Percentiles rank a stretch among this genome's conserved stretches.
phyloP scores from a whole-genome alignment of 2,888 invertebrate genomes.

The Rhamphomyia laevipes region DNA sequence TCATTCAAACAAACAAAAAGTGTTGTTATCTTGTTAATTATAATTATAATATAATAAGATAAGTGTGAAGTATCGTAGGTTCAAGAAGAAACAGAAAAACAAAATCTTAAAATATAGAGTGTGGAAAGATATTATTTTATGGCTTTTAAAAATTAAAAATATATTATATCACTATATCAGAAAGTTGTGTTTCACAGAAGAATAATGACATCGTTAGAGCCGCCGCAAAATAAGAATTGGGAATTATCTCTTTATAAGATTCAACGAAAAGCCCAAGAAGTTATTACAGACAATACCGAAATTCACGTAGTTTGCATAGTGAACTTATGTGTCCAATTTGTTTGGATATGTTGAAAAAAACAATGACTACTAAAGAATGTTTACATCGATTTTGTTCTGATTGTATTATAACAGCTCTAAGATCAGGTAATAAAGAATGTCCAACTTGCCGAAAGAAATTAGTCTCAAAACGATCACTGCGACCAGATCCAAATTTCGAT shows the following conservation, averaged over 20 bases:
- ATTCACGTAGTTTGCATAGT: constrained; percentile 85
- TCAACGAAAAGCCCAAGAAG: constrained; percentile 86
- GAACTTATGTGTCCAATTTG: constrained; percentile 99
- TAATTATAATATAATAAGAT: too few relatives aligned
- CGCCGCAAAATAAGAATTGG: constrained; percentile 85
- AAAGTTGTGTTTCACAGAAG: too few relatives aligned
- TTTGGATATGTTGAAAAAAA: constrained; percentile 95
- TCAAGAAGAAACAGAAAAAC: too few relatives aligned
- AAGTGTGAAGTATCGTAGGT: too few relatives aligned
- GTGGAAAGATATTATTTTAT: too few relatives aligned
- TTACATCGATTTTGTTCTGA: constrained; percentile 97
- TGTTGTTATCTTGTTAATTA: too few relatives aligned
- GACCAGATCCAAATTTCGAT: constrained; percentile 98
- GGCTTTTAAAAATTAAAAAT: too few relatives aligned
- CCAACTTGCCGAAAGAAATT: constrained; percentile 97
- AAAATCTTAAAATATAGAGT: too few relatives aligned
- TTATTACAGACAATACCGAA: constrained; percentile 87
- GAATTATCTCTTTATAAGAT: constrained; percentile 92
- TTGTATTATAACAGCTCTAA: constrained; percentile 94
- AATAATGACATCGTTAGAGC: constrained; percentile 63
- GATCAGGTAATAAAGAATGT: constrained; percentile 98
- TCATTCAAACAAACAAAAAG: too few relatives aligned
- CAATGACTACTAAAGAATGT: constrained; percentile 99
- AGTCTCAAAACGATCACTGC: constrained; percentile 88
- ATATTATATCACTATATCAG: not conserved